These are phyloP conservation scores for Salarias fasciatus DNA, from an alignment of 2,797 vertebrate species.

Conservation along the genomic window DNA sequence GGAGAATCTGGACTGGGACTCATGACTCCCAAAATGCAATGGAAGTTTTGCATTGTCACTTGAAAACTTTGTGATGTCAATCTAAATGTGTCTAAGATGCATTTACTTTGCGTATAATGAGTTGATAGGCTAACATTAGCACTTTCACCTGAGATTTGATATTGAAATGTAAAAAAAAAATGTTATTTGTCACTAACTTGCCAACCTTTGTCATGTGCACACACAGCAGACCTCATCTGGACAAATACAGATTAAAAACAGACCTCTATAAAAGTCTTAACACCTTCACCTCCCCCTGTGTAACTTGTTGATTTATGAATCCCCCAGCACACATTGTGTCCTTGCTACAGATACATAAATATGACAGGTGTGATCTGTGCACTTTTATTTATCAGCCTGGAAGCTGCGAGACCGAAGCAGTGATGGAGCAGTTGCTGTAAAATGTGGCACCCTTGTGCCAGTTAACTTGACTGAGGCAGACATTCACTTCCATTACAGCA, in stretches of 20 bases:
- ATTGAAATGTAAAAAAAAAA: no score
- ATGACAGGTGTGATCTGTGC: conserved; percentile 16
- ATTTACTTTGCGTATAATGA: no score
- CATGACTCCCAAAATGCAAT: no score
- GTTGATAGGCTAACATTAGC: no score
- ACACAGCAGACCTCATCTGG: conserved; percentile 31
- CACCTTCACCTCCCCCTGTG: conserved; percentile 3
- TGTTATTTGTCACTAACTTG: not conserved
- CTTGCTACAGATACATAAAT: conserved; percentile 17
- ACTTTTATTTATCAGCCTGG: conserved; percentile 28
- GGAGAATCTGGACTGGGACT: no score
- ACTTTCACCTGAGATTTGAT: no score
- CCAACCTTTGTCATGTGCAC: conserved; percentile 31
- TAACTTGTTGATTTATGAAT: conserved; percentile 17
- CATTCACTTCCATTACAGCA: conserved; percentile 55
- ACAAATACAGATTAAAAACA: conserved; percentile 32
- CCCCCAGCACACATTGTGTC: not conserved
- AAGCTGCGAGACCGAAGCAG: conserved; percentile 1
- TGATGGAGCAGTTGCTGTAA: conserved; percentile 24
- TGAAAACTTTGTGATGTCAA: no score
- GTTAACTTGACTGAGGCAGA: conserved; percentile 53
- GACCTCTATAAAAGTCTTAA: not conserved
- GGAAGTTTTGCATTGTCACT: no score
- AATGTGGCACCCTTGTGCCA: conserved; percentile 26
- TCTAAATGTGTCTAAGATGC: no score